Evolutionary conservation across 2,888 invertebrate species (phyloP).

Genomic region (Tryphoninae sp.): DNA sequence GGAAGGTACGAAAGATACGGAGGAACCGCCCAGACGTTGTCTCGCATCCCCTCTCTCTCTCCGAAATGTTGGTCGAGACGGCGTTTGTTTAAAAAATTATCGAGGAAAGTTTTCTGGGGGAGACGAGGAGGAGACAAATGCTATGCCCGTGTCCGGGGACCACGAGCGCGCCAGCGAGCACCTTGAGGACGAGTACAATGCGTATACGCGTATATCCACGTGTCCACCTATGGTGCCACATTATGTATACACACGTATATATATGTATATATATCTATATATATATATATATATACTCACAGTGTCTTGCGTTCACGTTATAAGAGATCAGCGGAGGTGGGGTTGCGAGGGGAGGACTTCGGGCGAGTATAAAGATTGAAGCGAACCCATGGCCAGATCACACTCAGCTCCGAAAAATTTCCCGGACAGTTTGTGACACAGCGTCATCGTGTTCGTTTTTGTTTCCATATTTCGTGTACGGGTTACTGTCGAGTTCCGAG

Average conservation of each 20-base stretch:
- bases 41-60: slow-evolving; percentile 45
- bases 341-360: slow-evolving; percentile 71
- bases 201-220: slow-evolving; percentile 58
- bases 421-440: slow-evolving; percentile 66
- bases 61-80: slow-evolving; percentile 38
- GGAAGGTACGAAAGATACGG: slow-evolving; percentile 49
- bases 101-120: slow-evolving; percentile 77
- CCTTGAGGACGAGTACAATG: slow-evolving; percentile 53
- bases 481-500: not conserved
- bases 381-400: slow-evolving; percentile 77
- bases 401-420: slow-evolving; percentile 80
- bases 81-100: slow-evolving; percentile 81
- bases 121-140: slow-evolving; percentile 62
- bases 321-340: slow-evolving; percentile 68
- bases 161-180: slow-evolving; percentile 42
- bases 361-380: slow-evolving; percentile 79
- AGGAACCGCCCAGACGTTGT: slow-evolving; percentile 63
- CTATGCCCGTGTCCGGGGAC: slow-evolving; percentile 49
- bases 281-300: slow-evolving; percentile 33
- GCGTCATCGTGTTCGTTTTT: not conserved
- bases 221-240: slow-evolving; percentile 42
- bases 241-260: slow-evolving; percentile 19
- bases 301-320: slow-evolving; percentile 64
- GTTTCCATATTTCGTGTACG: slow-evolving; percentile 9
- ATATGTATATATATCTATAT: slow-evolving; percentile 6